phyloP scores from a whole-genome alignment of 2,797 vertebrate species.

The Fistularia tabacaria region DNA sequence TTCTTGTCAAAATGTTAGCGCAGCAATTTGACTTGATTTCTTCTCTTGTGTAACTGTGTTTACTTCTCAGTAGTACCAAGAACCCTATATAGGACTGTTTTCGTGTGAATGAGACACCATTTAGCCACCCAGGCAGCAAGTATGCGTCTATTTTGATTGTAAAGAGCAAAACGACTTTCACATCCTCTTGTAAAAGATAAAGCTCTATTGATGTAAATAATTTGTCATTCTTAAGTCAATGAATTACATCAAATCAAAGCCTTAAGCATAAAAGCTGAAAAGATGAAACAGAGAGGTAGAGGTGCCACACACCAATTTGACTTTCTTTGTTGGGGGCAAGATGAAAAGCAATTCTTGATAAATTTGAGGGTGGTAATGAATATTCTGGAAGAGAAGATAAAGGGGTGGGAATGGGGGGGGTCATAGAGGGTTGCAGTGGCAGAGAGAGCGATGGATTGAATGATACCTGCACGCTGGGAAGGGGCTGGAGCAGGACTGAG shows the following conservation, averaged over 20 bases:
- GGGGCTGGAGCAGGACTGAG: slow-evolving; percentile 98
- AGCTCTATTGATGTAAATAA: not conserved
- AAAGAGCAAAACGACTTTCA: not conserved
- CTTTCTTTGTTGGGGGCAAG: not conserved
- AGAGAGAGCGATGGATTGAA: slow-evolving; percentile 76
- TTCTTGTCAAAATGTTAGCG: no score
- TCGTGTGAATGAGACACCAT: not conserved
- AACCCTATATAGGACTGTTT: not conserved
- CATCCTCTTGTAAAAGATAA: not conserved
- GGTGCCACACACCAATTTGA: not conserved
- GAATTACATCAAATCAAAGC: not conserved
- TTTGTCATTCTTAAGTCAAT: not conserved
- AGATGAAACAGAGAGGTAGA: not conserved
- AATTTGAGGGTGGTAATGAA: not conserved
- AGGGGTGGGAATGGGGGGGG: slow-evolving; percentile 5
- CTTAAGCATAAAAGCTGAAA: not conserved
- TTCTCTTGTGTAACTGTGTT: no score
- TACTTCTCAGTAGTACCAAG: no score
- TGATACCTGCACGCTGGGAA: slow-evolving; percentile 97
- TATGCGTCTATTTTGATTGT: not conserved
- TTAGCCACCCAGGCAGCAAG: not conserved
- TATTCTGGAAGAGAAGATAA: slow-evolving; percentile 7
- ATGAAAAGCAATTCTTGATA: not conserved
- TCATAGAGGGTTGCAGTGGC: slow-evolving; percentile 60
- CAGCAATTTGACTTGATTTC: no score